A percentile compares a stretch with the other conserved stretches of the same genome.
Evolutionary conservation across 2,888 invertebrate species (phyloP).

Genomic region (Nomada lathburiana): DNA sequence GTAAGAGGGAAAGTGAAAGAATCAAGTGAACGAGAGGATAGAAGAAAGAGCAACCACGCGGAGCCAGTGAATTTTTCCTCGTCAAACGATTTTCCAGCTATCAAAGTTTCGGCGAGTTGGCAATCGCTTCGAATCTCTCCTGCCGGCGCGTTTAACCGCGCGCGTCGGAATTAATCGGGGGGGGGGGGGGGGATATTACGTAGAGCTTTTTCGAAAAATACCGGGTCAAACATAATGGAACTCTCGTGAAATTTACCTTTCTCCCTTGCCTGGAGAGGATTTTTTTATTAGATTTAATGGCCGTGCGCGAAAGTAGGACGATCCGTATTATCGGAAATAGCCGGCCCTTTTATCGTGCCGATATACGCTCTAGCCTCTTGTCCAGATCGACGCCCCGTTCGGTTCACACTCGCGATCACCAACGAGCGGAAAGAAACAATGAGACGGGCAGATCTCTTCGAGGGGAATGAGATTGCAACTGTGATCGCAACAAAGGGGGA

Average conservation of each 20-base stretch:
- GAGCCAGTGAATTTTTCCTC: conserved; percentile 54
- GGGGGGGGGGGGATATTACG: conserved; percentile 16
- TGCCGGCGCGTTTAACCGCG: conserved; percentile 38
- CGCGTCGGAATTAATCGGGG: conserved; percentile 29
- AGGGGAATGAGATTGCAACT: neutral
- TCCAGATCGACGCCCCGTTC: conserved; percentile 33
- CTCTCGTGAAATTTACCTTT: conserved; percentile 47
- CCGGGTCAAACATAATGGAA: conserved; percentile 51
- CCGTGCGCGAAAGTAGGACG: conserved; percentile 50
- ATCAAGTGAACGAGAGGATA: neutral
- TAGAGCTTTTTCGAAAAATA: conserved; percentile 33
- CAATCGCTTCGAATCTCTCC: conserved; percentile 59
- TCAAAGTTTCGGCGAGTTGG: conserved; percentile 62
- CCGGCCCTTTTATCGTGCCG: conserved; percentile 26
- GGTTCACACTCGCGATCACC: conserved; percentile 48
- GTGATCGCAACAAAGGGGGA: too few relatives aligned
- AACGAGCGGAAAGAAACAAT: conserved; percentile 40
- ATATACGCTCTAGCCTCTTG: conserved; percentile 5
- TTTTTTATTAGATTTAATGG: conserved; percentile 57
- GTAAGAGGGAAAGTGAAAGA: neutral
- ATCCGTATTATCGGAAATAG: conserved; percentile 59
- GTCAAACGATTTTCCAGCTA: conserved; percentile 56
- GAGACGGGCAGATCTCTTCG: conserved; percentile 20
- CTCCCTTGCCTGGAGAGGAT: conserved; percentile 9
- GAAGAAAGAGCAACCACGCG: conserved; percentile 12